Evolutionary conservation across 2,888 invertebrate species (phyloP).

Genomic region (Drosophila eohydei): DNA sequence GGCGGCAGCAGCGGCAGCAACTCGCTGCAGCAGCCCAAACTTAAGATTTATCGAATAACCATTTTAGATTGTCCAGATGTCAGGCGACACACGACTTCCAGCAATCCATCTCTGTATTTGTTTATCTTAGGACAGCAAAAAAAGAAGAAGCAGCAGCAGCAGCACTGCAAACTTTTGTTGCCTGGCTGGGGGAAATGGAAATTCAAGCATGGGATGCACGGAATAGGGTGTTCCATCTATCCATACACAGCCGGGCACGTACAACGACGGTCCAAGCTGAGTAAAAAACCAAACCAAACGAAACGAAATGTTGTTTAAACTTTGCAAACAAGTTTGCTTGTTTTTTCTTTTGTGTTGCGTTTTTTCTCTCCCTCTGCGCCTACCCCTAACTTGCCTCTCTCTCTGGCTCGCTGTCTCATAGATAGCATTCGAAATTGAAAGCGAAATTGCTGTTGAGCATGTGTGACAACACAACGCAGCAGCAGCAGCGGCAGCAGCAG

Average conservation of each 20-base stretch:
- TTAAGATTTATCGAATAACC: constrained; percentile 67
- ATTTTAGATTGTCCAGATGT: constrained; percentile 79
- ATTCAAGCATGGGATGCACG: constrained; percentile 14
- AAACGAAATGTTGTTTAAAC: constrained; percentile 78
- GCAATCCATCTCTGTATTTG: constrained; percentile 80
- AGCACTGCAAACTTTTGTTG: constrained; percentile 11
- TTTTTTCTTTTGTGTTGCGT: constrained; percentile 50
- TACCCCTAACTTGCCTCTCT: background rate
- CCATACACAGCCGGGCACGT: constrained; percentile 51
- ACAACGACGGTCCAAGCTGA: constrained; percentile 44
- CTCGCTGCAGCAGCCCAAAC: background rate
- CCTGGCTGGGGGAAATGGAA: constrained; percentile 37
- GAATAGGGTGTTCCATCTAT: background rate
- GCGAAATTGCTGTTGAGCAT: constrained; percentile 80
- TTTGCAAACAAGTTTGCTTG: constrained; percentile 79
- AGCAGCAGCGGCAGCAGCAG: constrained; percentile 15
- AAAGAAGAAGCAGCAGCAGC: background rate
- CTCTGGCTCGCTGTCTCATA: constrained; percentile 60
- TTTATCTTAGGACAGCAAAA: constrained; percentile 70
- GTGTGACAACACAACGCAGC: constrained; percentile 75
- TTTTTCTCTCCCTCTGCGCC: constrained; percentile 3
- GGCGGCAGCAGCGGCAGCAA: constrained; percentile 13
- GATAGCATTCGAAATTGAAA: constrained; percentile 82
- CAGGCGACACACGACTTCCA: constrained; percentile 64
- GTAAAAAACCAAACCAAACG: constrained; percentile 23